Conservation (phyloP, 2,888 invertebrate genomes). For the Rotaria socialis region DNA sequence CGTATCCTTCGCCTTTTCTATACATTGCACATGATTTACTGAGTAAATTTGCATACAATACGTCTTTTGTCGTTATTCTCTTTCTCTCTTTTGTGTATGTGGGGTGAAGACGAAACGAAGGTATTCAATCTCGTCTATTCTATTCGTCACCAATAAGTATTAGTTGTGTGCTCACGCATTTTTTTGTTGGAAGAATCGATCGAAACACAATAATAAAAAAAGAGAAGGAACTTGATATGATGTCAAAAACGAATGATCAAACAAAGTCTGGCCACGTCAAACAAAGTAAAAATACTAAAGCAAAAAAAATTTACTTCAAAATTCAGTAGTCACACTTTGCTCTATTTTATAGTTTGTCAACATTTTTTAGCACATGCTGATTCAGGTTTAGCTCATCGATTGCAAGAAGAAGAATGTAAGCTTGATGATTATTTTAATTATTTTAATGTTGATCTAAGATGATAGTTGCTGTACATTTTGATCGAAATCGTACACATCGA, state of each 20-base stretch:
- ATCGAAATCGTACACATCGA: slow-evolving; percentile 31
- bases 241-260: background rate
- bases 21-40: background rate
- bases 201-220: background rate
- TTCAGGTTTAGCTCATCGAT: slow-evolving; percentile 19
- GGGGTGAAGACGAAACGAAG: background rate
- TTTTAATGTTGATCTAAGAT: background rate
- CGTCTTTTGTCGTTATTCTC: background rate
- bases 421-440: no score
- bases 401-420: slow-evolving; percentile 33
- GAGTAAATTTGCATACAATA: background rate
- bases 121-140: slow-evolving; percentile 1
- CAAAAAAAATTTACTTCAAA: no score
- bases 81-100: background rate
- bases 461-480: slow-evolving; percentile 25
- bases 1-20: background rate
- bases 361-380: background rate
- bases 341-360: background rate
- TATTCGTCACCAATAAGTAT: background rate
- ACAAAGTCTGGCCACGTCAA: background rate
- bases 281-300: background rate
- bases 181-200: background rate
- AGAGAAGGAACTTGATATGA: background rate
- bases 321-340: no score
- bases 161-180: background rate